These are phyloP conservation scores for Pelobates fuscus DNA, from an alignment of 2,113 vertebrate species.

Conservation along the genomic window DNA sequence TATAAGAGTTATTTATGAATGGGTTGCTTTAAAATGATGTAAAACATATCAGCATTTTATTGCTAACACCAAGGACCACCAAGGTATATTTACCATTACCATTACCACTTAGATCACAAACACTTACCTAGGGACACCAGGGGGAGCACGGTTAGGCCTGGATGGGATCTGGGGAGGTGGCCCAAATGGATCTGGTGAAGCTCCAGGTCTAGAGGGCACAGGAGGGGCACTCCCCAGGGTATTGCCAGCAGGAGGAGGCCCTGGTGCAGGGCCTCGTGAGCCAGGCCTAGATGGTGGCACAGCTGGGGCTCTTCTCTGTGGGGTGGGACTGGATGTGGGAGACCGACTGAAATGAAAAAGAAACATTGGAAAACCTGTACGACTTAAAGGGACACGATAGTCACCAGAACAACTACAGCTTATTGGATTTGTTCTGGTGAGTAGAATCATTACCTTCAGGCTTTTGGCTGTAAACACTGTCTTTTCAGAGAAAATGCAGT, in stretches of 20 bases:
- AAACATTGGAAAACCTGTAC: background rate
- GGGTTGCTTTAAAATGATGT: too few relatives aligned
- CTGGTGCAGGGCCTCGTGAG: constrained; percentile 90
- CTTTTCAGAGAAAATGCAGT: too few relatives aligned
- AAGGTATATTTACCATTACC: background rate
- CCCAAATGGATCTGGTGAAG: constrained; percentile 92
- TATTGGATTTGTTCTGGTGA: too few relatives aligned
- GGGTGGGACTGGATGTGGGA: constrained; percentile 93
- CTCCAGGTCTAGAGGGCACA: constrained; percentile 93
- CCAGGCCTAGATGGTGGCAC: constrained; percentile 87
- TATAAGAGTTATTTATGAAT: too few relatives aligned
- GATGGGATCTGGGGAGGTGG: constrained; percentile 93
- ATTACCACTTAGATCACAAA: background rate
- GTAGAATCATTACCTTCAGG: too few relatives aligned
- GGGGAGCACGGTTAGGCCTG: constrained; percentile 94
- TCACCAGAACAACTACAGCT: too few relatives aligned
- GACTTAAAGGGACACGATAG: too few relatives aligned
- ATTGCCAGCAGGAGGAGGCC: constrained; percentile 85
- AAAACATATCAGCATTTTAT: too few relatives aligned
- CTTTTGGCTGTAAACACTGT: too few relatives aligned
- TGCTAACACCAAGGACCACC: background rate
- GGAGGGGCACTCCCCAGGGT: constrained; percentile 84
- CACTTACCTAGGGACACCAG: constrained; percentile 95
- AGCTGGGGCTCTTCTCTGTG: constrained; percentile 90
- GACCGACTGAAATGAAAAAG: constrained; percentile 64